Percentiles rank a stretch among this genome's conserved stretches.
phyloP scores from a whole-genome alignment of 2,113 vertebrate species.

The Archocentrus centrarchus region DNA sequence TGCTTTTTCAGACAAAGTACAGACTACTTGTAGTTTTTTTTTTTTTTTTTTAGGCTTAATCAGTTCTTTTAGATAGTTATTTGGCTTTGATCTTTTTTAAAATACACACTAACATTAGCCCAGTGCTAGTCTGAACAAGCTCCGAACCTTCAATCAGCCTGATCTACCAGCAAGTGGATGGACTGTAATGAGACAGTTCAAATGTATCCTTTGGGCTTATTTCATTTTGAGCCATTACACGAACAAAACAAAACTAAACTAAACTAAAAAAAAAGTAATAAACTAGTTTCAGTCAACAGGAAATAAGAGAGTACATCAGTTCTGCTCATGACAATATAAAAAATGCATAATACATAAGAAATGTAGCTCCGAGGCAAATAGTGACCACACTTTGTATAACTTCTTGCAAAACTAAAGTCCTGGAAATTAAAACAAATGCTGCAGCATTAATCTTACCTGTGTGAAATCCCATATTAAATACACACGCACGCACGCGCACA shows the following conservation, averaged over 20 bases:
- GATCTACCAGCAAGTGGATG: background rate
- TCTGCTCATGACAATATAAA: constrained; percentile 12
- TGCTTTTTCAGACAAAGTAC: background rate
- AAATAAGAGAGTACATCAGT: constrained; percentile 1
- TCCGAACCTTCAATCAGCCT: background rate
- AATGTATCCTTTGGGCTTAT: background rate
- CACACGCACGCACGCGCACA: background rate
- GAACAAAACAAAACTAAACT: background rate
- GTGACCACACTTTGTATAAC: background rate
- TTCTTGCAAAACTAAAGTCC: background rate
- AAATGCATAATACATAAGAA: constrained; percentile 9
- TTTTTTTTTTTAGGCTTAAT: background rate
- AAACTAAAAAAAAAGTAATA: background rate
- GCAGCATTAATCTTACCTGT: background rate
- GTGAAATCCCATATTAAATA: background rate
- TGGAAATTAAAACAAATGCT: constrained; percentile 7
- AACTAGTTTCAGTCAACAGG: background rate
- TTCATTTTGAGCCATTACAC: background rate
- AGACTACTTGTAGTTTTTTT: background rate
- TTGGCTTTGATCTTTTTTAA: background rate
- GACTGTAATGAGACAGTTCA: background rate
- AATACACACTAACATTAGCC: background rate
- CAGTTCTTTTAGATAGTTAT: background rate
- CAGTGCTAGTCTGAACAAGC: background rate
- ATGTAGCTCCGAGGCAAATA: background rate